Evolutionary conservation across 2,888 invertebrate species (phyloP), one percentile per base, ranked within the genome.

Genomic region (Tuberolachnus salignus): DNA sequence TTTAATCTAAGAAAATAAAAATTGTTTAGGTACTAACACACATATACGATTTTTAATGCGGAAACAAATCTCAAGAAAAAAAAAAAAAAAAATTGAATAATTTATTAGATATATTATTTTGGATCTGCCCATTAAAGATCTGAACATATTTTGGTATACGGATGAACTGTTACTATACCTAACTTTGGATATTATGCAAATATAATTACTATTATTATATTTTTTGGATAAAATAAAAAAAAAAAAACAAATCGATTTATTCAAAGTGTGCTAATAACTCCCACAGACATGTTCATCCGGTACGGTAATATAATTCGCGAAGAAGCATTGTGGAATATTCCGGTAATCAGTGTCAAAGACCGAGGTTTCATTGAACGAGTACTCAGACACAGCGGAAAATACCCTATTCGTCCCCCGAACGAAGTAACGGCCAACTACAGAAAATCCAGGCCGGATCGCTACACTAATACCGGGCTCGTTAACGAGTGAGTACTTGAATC

Each of bases 291-390:
- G 87, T 90, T 91, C 86, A 86, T 86, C 83, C 85, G 84, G 80
- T 94, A 92, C 87, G 95, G 94, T 81, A 88, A 90, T 80, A 89
- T 95, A 83, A 90, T 93, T 83, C 89, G 91, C 84, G 94, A 94
- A 87, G 92, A 92, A 83, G 90, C 91, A 67, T 87, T 92, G 53
- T 91, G 91, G 84, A 91, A 91, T 83, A 87, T 89, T 81, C 90
- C 91, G 51, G 89, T 94, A 71, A 89, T 94, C 63, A 92, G 91
- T 82, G 86, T 94, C 72, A 91, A 91, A 44, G 90, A 91, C 72
- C 88, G 90, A 51, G 86, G 86, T 1, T 93, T 93, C 82, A 90
- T 95, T 82, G 93, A 94, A 84, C 89, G 89, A 46, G 91, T 94
- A 19, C 86, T 94, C n/a, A 89, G 90, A 82, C 89, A 90, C 81